phyloP scores from a whole-genome alignment of 92 coral and sea anemone species.

The Zoanthus solanderi region DNA sequence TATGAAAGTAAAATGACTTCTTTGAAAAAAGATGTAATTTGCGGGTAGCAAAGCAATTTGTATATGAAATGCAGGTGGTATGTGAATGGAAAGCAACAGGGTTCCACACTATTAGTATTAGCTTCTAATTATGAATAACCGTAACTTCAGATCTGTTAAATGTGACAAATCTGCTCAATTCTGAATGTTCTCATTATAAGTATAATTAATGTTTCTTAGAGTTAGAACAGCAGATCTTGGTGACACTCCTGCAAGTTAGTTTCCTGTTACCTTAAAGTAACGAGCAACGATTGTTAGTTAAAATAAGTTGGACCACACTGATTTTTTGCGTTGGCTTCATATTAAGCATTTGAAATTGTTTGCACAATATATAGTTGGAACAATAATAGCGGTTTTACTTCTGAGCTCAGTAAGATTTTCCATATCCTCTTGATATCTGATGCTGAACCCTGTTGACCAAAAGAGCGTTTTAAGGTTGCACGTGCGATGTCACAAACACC shows the following conservation, averaged over 20 bases:
- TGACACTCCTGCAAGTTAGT: constrained; percentile 11
- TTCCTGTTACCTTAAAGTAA: constrained; percentile 29
- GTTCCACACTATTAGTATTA: background rate
- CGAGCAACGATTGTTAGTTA: background rate
- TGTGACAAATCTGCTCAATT: background rate
- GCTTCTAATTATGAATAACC: background rate
- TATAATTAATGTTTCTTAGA: constrained; percentile 4
- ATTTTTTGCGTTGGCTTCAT: constrained; percentile 24
- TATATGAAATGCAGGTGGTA: constrained; percentile 38
- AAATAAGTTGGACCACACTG: background rate
- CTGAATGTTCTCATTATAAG: background rate
- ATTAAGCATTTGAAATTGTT: background rate
- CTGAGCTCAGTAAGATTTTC: background rate
- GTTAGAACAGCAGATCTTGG: constrained; percentile 16
- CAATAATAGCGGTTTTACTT: background rate
- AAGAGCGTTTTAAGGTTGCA: background rate
- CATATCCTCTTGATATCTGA: background rate
- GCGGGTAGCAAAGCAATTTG: constrained; percentile 1
- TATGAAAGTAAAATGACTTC: background rate
- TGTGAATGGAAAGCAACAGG: background rate
- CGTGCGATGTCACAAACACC: background rate
- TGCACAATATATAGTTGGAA: background rate
- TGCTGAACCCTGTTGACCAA: background rate
- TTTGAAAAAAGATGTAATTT: background rate
- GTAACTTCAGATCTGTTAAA: background rate